Percentiles rank a stretch among this genome's conserved stretches.
phyloP scores from a whole-genome alignment of 2,888 invertebrate genomes.

The Cryptus viduatorius region DNA sequence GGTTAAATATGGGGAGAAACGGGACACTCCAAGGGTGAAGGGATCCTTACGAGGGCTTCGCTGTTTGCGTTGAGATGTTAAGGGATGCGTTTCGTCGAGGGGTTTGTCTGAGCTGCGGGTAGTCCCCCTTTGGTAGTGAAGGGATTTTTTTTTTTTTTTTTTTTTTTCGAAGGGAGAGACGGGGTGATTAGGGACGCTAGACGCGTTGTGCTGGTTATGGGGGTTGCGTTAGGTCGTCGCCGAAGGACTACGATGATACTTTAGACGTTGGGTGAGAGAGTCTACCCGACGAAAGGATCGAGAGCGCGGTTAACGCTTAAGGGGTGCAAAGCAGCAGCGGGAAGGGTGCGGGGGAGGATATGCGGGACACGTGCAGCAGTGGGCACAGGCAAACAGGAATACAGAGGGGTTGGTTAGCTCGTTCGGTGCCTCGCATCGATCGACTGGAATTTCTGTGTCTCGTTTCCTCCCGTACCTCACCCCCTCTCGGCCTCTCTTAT shows the following conservation, averaged over 20 bases:
- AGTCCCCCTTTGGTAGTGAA: conserved; percentile 39
- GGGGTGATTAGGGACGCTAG: conserved; percentile 58
- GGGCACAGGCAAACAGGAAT: conserved; percentile 6
- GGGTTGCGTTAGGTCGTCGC: conserved; percentile 64
- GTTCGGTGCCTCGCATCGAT: conserved; percentile 45
- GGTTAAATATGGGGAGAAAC: conserved; percentile 1
- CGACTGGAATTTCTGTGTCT: conserved; percentile 55
- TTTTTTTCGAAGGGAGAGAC: conserved; percentile 34
- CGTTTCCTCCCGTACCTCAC: conserved; percentile 42
- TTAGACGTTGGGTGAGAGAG: conserved; percentile 13
- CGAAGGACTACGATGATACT: conserved; percentile 29
- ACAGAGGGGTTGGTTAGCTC: conserved; percentile 29
- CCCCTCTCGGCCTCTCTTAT: conserved; percentile 35
- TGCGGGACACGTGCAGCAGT: conserved; percentile 48
- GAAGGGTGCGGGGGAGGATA: conserved; percentile 5
- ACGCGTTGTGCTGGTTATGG: conserved; percentile 45
- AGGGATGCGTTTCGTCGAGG: conserved; percentile 52
- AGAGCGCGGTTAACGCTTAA: conserved; percentile 10
- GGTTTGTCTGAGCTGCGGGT: conserved; percentile 56
- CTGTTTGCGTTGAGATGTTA: conserved; percentile 41
- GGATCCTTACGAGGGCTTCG: conserved; percentile 23
- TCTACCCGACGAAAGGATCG: background rate
- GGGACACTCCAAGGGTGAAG: conserved; percentile 16
- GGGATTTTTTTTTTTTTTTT: conserved; percentile 49
- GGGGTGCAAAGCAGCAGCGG: conserved; percentile 5